Base-by-base conservation (phyloP, 2,888 invertebrate genomes). In the Dinocampus coccinellae region DNA sequence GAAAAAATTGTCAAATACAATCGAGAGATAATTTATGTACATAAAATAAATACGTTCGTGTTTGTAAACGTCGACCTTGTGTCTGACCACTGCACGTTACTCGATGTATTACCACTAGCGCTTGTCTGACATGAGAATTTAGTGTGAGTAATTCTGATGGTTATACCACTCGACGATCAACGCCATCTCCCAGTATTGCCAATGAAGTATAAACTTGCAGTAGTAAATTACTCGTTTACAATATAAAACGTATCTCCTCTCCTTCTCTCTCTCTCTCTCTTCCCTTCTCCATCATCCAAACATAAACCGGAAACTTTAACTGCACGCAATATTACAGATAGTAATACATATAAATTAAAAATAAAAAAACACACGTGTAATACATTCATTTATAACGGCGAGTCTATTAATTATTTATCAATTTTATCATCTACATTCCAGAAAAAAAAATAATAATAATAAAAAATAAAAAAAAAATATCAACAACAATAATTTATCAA, bases 161-260 rank as follows among this genome's bases (percentile, higher is more conserved):
- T 67, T 62, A 67, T 61, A 63, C 53, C 60, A 63, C 69, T 53
- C 69, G 47, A 47, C 47, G 68, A 65, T 69, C 72, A 58, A 39
- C 63, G 58, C 53, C 60, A 69, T 65, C 69, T 60, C 72, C 34
- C 36, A 53, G 3, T 47, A 47, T 47, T 47, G 7, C 16, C 39
- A 9, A 22, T 34, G 16, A 29, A 61, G 33, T 24, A 70, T 70
- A 73, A 72, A 75, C 63, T 34, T n/a, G n/a, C 53, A 57, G 71
- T 67, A 71, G 75, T 75, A 73, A 75, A 75, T 75, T 73, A 75
- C 75, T 75, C 71, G 75, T 73, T 33, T 75, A 75, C 73, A 73
- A 73, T 75, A 75, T 75, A 73, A 73, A 75, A 75, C n/a, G n/a
- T n/a, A n/a, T n/a, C n/a, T n/a, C n/a, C n/a, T n/a, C n/a, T n/a